Percentiles rank a stretch among this genome's conserved stretches.
Evolutionary conservation across 2,797 vertebrate genomes (phyloP).

Genomic region (Tachyglossus aculeatus): DNA sequence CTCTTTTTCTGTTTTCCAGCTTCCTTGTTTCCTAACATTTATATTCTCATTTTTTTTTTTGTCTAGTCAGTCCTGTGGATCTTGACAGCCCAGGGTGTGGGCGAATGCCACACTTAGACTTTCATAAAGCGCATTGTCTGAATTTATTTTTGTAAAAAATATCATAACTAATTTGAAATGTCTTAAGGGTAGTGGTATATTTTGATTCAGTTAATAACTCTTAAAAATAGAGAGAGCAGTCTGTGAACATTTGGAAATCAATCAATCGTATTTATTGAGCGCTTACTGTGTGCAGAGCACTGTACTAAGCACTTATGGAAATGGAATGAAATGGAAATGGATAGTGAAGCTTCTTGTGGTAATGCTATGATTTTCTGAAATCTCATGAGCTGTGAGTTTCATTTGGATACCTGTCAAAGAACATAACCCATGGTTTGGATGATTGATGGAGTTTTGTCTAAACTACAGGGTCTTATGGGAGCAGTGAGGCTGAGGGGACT

Average conservation of each 20-base stretch:
- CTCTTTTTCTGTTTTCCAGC: too few relatives aligned
- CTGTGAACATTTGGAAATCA: not conserved
- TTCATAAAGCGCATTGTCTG: too few relatives aligned
- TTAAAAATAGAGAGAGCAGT: not conserved
- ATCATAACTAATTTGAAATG: not conserved
- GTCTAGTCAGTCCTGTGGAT: too few relatives aligned
- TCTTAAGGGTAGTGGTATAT: not conserved
- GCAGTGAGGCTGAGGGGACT: not conserved
- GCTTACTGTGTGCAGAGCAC: not conserved
- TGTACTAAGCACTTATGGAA: not conserved
- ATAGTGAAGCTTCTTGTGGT: fast-evolving
- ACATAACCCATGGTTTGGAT: not conserved
- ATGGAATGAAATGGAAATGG: not conserved
- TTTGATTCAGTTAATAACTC: not conserved
- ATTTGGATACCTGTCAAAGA: not conserved
- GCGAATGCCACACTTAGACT: too few relatives aligned
- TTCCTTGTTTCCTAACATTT: too few relatives aligned
- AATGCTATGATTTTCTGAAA: not conserved
- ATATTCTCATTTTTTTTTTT: too few relatives aligned
- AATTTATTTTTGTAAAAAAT: too few relatives aligned
- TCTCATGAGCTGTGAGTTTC: not conserved
- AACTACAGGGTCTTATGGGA: not conserved
- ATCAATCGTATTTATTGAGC: not conserved
- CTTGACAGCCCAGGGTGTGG: too few relatives aligned
- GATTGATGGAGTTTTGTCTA: not conserved